Percentiles rank a stretch among this genome's conserved stretches.
These are phyloP conservation scores for Spisula solida DNA, from an alignment of 2,888 invertebrate genomes.

Conservation along the genomic window DNA sequence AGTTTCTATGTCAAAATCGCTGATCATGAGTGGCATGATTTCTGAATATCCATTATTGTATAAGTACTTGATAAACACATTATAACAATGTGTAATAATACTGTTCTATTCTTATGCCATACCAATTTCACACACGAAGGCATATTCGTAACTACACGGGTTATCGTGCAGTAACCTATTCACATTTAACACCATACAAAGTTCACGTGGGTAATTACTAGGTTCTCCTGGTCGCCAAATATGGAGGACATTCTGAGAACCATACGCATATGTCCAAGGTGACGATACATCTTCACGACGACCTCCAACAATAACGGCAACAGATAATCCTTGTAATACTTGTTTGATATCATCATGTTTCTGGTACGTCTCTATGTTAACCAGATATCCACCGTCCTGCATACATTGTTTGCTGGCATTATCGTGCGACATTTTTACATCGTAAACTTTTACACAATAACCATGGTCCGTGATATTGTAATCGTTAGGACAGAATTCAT, in stretches of 20 bases:
- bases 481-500: not conserved
- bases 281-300: slow-evolving; percentile 11
- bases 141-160: not conserved
- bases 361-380: slow-evolving; percentile 15
- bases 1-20: too few species aligned
- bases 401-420: slow-evolving; percentile 15
- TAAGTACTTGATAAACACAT: too few species aligned
- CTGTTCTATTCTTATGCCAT: too few species aligned
- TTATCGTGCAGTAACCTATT: not conserved
- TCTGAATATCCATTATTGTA: too few species aligned
- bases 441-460: not conserved
- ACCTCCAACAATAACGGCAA: not conserved
- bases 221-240: not conserved
- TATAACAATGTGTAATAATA: too few species aligned
- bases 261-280: slow-evolving; percentile 5
- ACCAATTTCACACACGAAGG: not conserved
- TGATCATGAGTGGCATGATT: too few species aligned
- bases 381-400: slow-evolving; percentile 17
- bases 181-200: not conserved
- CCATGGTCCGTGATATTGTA: slow-evolving; percentile 4
- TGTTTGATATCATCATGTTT: not conserved
- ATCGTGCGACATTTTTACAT: not conserved
- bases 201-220: not conserved
- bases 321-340: not conserved
- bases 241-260: not conserved